A percentile compares a stretch with the other conserved stretches of the same genome.
These are phyloP conservation scores for Orthonychiurus folsomi DNA, from an alignment of 2,888 invertebrate genomes.

Conservation along the genomic window DNA sequence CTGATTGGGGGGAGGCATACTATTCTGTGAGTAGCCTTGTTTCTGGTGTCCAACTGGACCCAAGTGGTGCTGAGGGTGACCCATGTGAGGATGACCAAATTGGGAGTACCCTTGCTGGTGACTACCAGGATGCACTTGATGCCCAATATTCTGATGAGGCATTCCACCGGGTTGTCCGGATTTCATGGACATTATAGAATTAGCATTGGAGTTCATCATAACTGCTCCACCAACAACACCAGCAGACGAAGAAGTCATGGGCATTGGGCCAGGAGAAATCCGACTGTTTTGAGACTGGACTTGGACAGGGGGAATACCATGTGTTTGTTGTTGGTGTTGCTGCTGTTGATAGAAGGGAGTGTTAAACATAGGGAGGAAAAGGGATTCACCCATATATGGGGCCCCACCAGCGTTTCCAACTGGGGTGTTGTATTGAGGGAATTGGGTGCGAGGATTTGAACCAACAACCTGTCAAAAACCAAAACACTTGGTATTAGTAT, in stretches of 20 bases:
- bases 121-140: neutral
- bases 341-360: neutral
- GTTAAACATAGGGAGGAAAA: neutral
- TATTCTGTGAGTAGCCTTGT: constrained; percentile 2
- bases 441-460: neutral
- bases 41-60: constrained; percentile 11
- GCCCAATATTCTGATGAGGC: neutral
- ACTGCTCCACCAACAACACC: neutral
- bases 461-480: constrained; percentile 3
- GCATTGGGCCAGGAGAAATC: constrained; percentile 6
- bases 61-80: constrained; percentile 6
- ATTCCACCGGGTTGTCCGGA: neutral
- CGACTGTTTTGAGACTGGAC: constrained; percentile 7
- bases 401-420: neutral
- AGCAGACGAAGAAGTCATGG: constrained; percentile 2
- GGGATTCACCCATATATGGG: neutral
- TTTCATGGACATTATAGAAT: neutral
- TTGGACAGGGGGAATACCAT: constrained; percentile 1
- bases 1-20: constrained; percentile 2
- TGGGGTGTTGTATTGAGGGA: neutral
- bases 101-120: constrained; percentile 5
- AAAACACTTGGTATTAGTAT: neutral
- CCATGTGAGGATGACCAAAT: neutral
- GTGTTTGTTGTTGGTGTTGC: neutral
- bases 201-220: neutral